Evolutionary conservation across 2,888 invertebrate species (phyloP).

Genomic region (Beris morrisii): DNA sequence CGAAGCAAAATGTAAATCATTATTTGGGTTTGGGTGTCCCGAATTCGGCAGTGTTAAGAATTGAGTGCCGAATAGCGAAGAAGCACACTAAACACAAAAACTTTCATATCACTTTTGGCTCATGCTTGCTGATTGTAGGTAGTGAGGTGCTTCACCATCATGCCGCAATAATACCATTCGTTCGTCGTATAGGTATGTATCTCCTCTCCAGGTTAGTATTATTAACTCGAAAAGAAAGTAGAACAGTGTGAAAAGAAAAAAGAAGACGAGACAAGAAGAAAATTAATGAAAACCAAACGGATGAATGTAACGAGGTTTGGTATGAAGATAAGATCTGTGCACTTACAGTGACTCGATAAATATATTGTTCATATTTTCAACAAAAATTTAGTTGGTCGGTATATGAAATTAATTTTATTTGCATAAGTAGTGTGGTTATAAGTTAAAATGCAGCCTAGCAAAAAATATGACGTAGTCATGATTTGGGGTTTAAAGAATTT

Average conservation of each 20-base stretch:
- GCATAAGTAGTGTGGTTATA: too few relatives aligned
- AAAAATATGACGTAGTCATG: too few relatives aligned
- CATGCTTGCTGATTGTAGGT: too few relatives aligned
- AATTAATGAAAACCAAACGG: too few relatives aligned
- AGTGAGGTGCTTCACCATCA: too few relatives aligned
- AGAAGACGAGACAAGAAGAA: conserved; percentile 11
- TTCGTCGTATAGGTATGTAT: not conserved
- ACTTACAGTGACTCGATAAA: not conserved
- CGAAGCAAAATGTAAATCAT: too few relatives aligned
- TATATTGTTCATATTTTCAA: conserved; percentile 2
- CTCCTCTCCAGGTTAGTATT: not conserved
- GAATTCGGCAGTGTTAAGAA: conserved; percentile 10
- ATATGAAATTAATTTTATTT: not conserved
- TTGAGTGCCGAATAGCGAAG: not conserved
- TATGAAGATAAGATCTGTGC: not conserved
- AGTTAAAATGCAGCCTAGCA: too few relatives aligned
- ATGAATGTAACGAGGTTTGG: too few relatives aligned
- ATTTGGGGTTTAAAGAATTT: too few relatives aligned
- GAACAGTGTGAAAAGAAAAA: conserved; percentile 26
- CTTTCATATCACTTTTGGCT: too few relatives aligned
- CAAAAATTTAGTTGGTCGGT: not conserved
- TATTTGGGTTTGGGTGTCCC: not conserved
- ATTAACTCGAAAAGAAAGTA: conserved; percentile 34
- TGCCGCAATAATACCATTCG: too few relatives aligned
- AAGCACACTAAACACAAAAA: not conserved